phyloP scores from a whole-genome alignment of 2,797 vertebrate genomes.

The Syncerus caffer region DNA sequence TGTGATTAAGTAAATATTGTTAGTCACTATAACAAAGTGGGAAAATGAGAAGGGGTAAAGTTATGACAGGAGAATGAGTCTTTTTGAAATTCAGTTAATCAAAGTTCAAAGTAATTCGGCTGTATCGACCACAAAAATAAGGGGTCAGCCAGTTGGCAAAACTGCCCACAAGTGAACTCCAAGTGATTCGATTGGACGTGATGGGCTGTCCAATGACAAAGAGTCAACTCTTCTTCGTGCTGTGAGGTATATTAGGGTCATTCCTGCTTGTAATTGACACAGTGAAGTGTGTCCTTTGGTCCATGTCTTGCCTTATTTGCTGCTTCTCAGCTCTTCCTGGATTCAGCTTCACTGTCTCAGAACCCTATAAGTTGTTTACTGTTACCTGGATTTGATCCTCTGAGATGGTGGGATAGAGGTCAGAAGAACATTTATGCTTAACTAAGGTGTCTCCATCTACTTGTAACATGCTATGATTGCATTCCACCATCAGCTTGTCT shows the following conservation, averaged over 20 bases:
- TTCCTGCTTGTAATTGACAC: not conserved
- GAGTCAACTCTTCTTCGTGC: not conserved
- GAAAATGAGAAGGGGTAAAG: constrained; percentile 30
- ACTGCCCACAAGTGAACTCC: not conserved
- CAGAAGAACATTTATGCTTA: not conserved
- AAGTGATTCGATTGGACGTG: not conserved
- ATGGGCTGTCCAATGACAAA: not conserved
- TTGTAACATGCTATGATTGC: not conserved
- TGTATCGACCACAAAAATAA: constrained; percentile 55
- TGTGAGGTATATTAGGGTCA: not conserved
- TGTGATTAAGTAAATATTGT: constrained; percentile 30
- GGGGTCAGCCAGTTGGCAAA: constrained; percentile 26
- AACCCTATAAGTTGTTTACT: not conserved
- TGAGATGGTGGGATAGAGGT: not conserved
- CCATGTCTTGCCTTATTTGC: not conserved
- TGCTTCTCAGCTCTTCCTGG: not conserved
- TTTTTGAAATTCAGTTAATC: constrained; percentile 51
- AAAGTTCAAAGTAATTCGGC: constrained; percentile 45
- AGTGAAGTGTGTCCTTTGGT: not conserved
- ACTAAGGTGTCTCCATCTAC: not conserved
- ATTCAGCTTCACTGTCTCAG: not conserved
- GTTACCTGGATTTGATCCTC: not conserved
- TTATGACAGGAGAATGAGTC: not conserved
- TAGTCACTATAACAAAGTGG: not conserved
- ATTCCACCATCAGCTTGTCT: not conserved